Percentiles rank a stretch among this genome's conserved stretches.
phyloP scores from a whole-genome alignment of 2,113 vertebrate species.

The Vicugna pacos region DNA sequence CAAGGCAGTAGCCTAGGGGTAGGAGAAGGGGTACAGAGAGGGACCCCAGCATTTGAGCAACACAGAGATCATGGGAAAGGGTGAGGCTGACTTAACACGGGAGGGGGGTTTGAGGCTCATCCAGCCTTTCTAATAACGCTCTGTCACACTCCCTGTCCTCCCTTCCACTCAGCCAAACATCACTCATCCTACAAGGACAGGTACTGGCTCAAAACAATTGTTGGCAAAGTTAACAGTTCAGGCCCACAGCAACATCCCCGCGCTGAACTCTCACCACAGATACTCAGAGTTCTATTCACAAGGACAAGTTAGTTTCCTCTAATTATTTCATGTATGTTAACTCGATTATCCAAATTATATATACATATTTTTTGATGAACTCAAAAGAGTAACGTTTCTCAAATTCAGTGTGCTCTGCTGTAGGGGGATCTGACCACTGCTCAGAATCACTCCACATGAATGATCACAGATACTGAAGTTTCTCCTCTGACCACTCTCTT shows the following conservation, averaged over 20 bases:
- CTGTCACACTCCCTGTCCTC: background rate
- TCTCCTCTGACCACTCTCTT: background rate
- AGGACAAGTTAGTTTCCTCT: background rate
- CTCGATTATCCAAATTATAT: background rate
- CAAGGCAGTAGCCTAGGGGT: background rate
- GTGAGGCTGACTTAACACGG: background rate
- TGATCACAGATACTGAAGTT: background rate
- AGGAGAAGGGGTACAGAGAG: background rate
- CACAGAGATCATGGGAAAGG: background rate
- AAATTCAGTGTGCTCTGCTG: background rate
- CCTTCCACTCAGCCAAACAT: background rate
- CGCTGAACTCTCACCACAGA: background rate
- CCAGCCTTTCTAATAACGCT: slow-evolving; percentile 31
- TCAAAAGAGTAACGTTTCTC: background rate
- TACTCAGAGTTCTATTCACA: background rate
- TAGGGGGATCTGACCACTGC: background rate
- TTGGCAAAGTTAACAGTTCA: background rate
- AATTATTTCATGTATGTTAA: slow-evolving; percentile 13
- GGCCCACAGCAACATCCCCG: background rate
- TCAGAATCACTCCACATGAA: background rate
- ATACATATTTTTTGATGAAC: slow-evolving; percentile 8
- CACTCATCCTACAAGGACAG: background rate
- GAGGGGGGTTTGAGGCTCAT: background rate
- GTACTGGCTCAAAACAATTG: background rate
- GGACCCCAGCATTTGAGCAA: background rate